Conservation (phyloP, 2,113 vertebrate genomes). For the Proterorhinus semilunaris region DNA sequence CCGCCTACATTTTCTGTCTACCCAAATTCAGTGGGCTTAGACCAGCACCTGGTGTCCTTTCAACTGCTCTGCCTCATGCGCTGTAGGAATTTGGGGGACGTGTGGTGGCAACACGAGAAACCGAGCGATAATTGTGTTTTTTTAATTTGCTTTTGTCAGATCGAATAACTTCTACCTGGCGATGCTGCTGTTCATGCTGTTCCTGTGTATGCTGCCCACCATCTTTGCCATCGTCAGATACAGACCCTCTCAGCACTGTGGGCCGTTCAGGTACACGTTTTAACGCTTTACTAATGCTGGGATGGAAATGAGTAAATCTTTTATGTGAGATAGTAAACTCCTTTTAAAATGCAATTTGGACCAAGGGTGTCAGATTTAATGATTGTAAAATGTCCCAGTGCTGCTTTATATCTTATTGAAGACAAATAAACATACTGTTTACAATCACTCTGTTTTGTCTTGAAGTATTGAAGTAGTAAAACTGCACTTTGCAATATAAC, state of each 20-base stretch:
- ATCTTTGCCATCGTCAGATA: conserved; percentile 94
- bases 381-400: too few species aligned
- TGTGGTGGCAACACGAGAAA: background rate
- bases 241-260: conserved; percentile 88
- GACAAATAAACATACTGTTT: too few species aligned
- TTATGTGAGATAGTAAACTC: background rate
- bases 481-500: too few species aligned
- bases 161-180: conserved; percentile 99
- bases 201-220: conserved; percentile 96
- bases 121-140: background rate
- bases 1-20: too few species aligned
- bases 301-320: background rate
- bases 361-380: too few species aligned
- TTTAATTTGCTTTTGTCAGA: conserved; percentile 63
- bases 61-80: background rate
- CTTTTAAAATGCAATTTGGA: too few species aligned
- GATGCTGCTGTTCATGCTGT: conserved; percentile 97
- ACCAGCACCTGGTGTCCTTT: background rate
- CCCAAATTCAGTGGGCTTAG: too few species aligned
- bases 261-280: conserved; percentile 89
- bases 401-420: too few species aligned
- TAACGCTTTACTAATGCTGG: background rate
- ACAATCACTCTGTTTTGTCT: too few species aligned
- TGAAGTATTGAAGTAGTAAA: too few species aligned
- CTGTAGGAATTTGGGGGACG: background rate